Conservation (phyloP, 2,113 vertebrate species). For the Hypanus sabinus region DNA sequence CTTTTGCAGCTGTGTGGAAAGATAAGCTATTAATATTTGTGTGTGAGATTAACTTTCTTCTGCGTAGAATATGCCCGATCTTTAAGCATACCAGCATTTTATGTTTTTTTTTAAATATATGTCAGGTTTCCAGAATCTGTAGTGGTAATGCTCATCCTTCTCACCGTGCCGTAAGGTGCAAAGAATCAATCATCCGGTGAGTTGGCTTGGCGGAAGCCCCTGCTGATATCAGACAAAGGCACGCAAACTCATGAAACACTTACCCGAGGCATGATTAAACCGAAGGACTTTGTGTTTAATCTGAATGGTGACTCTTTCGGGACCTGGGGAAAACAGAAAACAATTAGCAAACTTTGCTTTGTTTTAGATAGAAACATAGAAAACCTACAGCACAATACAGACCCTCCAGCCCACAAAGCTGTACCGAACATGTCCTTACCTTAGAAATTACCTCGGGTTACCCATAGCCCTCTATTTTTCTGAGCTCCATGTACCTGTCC, state of each 20-base stretch:
- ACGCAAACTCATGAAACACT: not conserved
- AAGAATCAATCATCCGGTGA: not conserved
- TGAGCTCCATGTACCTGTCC: too few relatives aligned
- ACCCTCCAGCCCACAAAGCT: not conserved
- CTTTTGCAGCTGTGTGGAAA: not conserved
- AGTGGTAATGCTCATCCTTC: too few relatives aligned
- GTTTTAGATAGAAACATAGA: too few relatives aligned
- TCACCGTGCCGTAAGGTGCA: not conserved
- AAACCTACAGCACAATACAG: too few relatives aligned
- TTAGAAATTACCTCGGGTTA: not conserved
- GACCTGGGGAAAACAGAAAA: slow-evolving; percentile 6
- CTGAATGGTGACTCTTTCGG: not conserved
- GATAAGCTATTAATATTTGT: not conserved
- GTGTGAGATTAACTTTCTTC: not conserved
- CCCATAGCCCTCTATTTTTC: too few relatives aligned
- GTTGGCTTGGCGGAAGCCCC: too few relatives aligned
- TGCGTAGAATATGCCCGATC: too few relatives aligned
- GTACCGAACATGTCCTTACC: not conserved
- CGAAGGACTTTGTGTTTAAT: slow-evolving; percentile 12
- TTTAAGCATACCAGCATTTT: too few relatives aligned
- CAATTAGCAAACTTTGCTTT: not conserved
- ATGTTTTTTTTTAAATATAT: too few relatives aligned
- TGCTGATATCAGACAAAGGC: not conserved
- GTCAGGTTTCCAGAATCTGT: too few relatives aligned
- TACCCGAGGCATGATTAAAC: not conserved